Base-by-base conservation (phyloP, 2,113 vertebrate genomes). In the Oncorhynchus kisutch region DNA sequence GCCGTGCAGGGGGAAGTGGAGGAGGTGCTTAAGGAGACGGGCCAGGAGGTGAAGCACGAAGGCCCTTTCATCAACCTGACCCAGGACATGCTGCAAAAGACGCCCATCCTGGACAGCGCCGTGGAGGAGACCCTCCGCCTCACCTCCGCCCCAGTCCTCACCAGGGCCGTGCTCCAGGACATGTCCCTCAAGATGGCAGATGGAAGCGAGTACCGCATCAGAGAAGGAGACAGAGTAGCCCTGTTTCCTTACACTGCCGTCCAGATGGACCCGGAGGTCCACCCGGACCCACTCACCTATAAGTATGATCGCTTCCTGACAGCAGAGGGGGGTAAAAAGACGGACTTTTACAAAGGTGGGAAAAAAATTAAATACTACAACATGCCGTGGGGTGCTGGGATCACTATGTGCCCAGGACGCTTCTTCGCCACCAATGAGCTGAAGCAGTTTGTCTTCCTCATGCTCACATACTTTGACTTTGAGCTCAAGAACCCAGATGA, bases 371-470 rank as follows among this genome's bases (percentile, higher is more conserved):
- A 95, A 76, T 95, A 95, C 27, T 95, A 92, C 87, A 96, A 1
- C 88, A 97, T 99, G 97, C 97, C 97, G 0, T 99, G 96, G 96
- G 96, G 97, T 0, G 93, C 94, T 0, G 96, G 96, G 0, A 77
- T 92, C 31, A 95, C 94, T 74, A 96, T 93, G 78, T 99, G 96
- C 49, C 96, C 97, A 0, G 97, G 97, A 0, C 88, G 97, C 1
- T 98, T 95, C 88, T 96, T 99, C 0, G 97, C 97, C 65, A 73
- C 85, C 0, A 93, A 93, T 11, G 96, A 99, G 89, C 88, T 99
- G 2, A 99, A 99, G 24, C 92, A 96, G 73, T 98, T 97, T 84
- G 74, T 91, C 57, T 95, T 97, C 75, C 83, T 99, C 70, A 93
- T 98, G 95, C 16, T 98, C 66, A 85, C 78, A 0, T 91, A 95